Evolutionary conservation across 2,113 vertebrate species (phyloP), one percentile per base, ranked within the genome.

Genomic region (Thalassarche chlororhynchos): DNA sequence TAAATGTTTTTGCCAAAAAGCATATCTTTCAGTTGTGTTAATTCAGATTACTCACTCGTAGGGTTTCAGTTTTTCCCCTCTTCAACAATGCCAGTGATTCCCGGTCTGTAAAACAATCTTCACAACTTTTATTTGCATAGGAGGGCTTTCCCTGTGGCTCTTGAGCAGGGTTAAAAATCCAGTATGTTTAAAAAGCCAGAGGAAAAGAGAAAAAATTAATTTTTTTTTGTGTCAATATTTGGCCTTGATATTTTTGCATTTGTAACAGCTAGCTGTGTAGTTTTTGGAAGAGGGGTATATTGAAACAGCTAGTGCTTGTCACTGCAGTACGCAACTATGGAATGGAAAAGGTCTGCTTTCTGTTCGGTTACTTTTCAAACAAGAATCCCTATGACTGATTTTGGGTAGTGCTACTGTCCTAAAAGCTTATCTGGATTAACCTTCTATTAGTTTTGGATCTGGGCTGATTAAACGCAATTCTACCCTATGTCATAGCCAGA

Each of bases 341-440:
- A 84, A 86, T 29, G 40, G 60, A 85, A 92, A 93, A 93, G 16
- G 19, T 87, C 38, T 87, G 46, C 42, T 95, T 89, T 91, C 46
- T 44, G 32, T 81, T 89, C 69, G 76, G 65, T 84, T 75, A 36
- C 79, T 83, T 86, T 80, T 93, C 83, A 84, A 85, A 84, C 40
- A 58, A 77, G 58, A 70, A 86, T 62, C 42, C 18, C 21, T 47
- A 42, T 3, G 26, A 82, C 65, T 42, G 23, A 14, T 69, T 93
- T 95, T 72, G 61, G 58, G 84, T 69, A 83, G 36, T 28, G 64
- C 64, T 81, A 78, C 89, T 77, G 69, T 92, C 76, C 93, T 89
- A 47, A 87, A 92, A 92, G 51, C 40, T 83, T 93, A 88, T 77
- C 82, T 87, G 49, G 70, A 84, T 93, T 89, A 82, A 75, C 49